phyloP scores from a whole-genome alignment of 2,113 vertebrate genomes.

The Laticauda colubrina region DNA sequence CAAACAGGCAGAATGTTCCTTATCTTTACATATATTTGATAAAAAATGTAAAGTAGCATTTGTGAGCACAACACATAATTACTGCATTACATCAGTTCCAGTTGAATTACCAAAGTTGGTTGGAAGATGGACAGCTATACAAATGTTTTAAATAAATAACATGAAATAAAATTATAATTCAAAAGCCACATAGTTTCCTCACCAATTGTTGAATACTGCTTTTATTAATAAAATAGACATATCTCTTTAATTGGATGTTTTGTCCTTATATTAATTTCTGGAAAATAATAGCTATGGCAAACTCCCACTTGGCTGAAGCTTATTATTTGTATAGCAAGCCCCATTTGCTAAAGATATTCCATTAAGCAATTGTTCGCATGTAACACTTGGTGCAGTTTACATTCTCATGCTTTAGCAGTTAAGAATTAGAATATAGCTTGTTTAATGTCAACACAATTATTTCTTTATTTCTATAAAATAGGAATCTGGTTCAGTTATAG shows the following conservation, averaged over 20 bases:
- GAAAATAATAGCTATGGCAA: neutral
- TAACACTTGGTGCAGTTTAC: neutral
- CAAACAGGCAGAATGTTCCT: conserved; percentile 7
- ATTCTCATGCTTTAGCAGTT: neutral
- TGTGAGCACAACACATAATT: conserved; percentile 3
- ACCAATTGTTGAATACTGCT: neutral
- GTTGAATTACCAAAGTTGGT: neutral
- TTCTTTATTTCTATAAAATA: neutral
- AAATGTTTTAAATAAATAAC: neutral
- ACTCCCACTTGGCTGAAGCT: neutral
- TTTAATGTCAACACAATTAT: neutral
- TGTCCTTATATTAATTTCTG: conserved; percentile 23
- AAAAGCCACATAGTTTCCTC: conserved; percentile 19
- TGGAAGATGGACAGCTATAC: neutral
- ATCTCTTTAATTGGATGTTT: conserved; percentile 11
- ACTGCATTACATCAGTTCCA: conserved; percentile 10
- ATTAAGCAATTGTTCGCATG: neutral
- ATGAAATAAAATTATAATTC: neutral
- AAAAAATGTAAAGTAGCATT: conserved; percentile 16
- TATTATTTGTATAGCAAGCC: conserved; percentile 9
- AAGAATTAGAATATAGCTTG: neutral
- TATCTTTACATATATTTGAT: conserved; percentile 6
- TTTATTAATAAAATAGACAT: conserved; percentile 13
- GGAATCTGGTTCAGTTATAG: neutral
- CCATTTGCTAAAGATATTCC: neutral